Evolutionary conservation across 2,888 invertebrate species (phyloP).

Genomic region (Nephrotoma appendiculata): DNA sequence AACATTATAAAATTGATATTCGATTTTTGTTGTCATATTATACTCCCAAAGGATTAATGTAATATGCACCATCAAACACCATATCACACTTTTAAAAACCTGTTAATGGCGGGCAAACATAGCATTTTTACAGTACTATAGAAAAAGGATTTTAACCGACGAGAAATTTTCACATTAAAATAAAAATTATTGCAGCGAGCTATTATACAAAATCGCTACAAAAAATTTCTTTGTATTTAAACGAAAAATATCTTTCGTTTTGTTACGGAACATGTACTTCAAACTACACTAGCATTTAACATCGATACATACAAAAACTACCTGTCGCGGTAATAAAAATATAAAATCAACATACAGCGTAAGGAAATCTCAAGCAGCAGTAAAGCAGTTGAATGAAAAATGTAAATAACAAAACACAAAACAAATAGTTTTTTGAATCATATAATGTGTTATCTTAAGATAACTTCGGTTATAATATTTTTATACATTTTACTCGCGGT

Average conservation of each 20-base stretch:
- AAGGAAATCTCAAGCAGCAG: background rate
- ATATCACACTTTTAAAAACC: no score
- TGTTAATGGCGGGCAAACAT: no score
- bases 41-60: no score
- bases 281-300: background rate
- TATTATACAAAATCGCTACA: background rate
- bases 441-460: background rate
- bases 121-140: background rate
- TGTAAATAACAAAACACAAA: background rate
- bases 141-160: background rate
- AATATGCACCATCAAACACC: no score
- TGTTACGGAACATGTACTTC: background rate
- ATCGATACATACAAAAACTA: background rate
- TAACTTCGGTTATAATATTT: background rate
- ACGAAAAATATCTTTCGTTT: background rate
- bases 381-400: background rate
- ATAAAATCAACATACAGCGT: background rate
- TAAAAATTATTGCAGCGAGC: background rate
- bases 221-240: background rate
- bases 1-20: no score
- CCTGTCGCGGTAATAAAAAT: background rate
- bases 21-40: no score
- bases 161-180: background rate
- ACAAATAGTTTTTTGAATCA: background rate
- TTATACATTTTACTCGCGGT: background rate